Evolutionary conservation across 1,140 invertebrate species (phyloP), one percentile per base, ranked within the genome.

Genomic region (Spodoptera frugiperda): DNA sequence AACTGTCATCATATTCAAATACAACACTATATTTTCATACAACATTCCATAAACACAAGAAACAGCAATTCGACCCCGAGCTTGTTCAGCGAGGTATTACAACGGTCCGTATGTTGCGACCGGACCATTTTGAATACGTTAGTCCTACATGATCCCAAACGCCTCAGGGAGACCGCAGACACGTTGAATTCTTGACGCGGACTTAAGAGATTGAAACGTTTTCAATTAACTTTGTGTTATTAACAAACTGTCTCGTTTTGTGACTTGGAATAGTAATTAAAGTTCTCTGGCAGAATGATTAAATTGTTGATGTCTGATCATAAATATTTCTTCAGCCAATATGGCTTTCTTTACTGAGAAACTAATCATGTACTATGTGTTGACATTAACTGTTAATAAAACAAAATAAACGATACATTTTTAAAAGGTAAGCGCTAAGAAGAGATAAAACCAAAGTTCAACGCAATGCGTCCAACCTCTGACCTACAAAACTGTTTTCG

Each of bases 101-200:
- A 75, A 53, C 15, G 17, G n/a, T 19, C 61, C 14, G 57, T 76
- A 63, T 76, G 51, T 76, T 67, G 48, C 10, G 12, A 46, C 19
- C n/a, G 48, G 51, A 68, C 39, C 63, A 39, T 76, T 76, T 75
- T 76, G 74, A 78, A 81, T 78, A 81, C 65, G 72, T 75, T 76
- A 77, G 78, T 82, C 72, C 71, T 68, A 65, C 55, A 79, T 77
- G 75, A 75, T 57, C 78, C 75, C 72, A 75, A 79, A 78, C 68
- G 80, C 77, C 75, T 81, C n/a, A 51, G 59, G 59, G 46, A 14
- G 72, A 65, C 72, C 72, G 72, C 72, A 63, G 57, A 53, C 72
- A 65, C n/a, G 59, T 75, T 74, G 65, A 65, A 15, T 75, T 75
- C 46, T 48, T 65, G 57, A 75, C 57, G 21, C 48, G 17, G 57